Conservation (phyloP, 2,888 invertebrate species). For the Erebia epiphron region DNA sequence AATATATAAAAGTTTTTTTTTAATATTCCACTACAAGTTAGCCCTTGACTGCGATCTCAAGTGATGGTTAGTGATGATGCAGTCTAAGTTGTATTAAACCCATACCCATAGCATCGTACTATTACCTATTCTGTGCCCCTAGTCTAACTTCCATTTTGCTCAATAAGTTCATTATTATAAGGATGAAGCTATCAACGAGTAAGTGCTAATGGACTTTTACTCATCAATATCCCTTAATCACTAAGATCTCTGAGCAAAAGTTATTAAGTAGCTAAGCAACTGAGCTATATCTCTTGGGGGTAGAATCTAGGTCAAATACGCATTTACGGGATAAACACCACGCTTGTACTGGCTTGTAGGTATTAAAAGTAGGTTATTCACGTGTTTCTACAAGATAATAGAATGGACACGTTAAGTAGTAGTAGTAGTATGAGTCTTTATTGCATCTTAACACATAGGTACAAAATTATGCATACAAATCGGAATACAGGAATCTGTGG, state of each 20-base stretch:
- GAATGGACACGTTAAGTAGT: neutral
- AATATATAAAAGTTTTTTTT: no score
- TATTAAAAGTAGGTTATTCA: neutral
- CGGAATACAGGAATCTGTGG: no score
- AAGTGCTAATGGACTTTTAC: neutral
- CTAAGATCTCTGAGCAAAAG: neutral
- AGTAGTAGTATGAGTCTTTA: no score
- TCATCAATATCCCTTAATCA: no score
- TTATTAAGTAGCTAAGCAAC: neutral
- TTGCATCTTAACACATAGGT: no score
- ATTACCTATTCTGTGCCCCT: no score
- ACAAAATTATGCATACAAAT: no score
- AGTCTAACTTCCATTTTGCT: neutral
- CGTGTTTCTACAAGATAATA: neutral
- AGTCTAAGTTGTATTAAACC: no score
- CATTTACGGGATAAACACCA: conserved; percentile 11
- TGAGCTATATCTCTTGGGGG: neutral
- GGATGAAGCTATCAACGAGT: neutral
- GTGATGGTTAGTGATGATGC: no score
- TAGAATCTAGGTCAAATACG: conserved; percentile 20
- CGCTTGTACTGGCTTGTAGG: neutral
- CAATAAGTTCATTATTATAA: neutral
- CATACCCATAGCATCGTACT: no score
- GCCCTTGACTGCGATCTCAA: no score
- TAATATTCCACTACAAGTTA: no score